Conservation (phyloP, 2,797 vertebrate genomes). For the Apogon hyalosoma region DNA sequence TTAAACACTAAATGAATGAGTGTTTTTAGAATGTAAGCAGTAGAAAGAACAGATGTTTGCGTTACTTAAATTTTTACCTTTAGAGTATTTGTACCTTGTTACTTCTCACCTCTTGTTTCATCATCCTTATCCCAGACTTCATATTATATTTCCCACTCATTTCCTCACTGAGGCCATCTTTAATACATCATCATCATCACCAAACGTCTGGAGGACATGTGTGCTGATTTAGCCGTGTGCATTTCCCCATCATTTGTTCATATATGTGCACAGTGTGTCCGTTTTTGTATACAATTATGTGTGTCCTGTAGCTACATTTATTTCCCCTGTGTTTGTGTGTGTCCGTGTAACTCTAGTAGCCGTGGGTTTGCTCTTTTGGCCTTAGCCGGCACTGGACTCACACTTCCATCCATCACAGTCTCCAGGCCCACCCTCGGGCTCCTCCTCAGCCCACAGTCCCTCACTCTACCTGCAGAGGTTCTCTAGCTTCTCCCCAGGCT, state of each 20-base stretch:
- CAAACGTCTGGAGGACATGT: slow-evolving; percentile 54
- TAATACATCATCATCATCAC: slow-evolving; percentile 19
- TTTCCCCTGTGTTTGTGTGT: slow-evolving; percentile 78
- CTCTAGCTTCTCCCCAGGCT: slow-evolving; percentile 79
- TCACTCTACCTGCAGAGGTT: slow-evolving; percentile 82
- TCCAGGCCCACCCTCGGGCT: slow-evolving; percentile 73
- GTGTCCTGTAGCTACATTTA: slow-evolving; percentile 56
- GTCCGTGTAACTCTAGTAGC: slow-evolving; percentile 50
- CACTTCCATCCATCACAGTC: slow-evolving; percentile 81
- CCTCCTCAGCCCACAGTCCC: slow-evolving; percentile 56
- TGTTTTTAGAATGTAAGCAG: no score
- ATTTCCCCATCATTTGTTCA: slow-evolving; percentile 35
- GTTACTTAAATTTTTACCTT: no score
- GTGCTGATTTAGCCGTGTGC: slow-evolving; percentile 43
- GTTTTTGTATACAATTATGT: slow-evolving; percentile 15
- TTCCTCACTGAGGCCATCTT: slow-evolving; percentile 30
- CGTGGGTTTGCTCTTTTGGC: slow-evolving; percentile 74
- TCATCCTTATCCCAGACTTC: no score
- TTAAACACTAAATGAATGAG: no score
- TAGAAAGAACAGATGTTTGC: no score
- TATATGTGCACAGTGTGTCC: slow-evolving; percentile 41
- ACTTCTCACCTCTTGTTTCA: slow-evolving; percentile 4
- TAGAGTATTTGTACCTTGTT: not conserved
- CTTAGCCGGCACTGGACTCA: slow-evolving; percentile 68
- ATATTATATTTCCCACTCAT: not conserved